A percentile compares a stretch with the other conserved stretches of the same genome.
Conservation (phyloP, 1,140 invertebrate species). For the Procambarus clarkii region DNA sequence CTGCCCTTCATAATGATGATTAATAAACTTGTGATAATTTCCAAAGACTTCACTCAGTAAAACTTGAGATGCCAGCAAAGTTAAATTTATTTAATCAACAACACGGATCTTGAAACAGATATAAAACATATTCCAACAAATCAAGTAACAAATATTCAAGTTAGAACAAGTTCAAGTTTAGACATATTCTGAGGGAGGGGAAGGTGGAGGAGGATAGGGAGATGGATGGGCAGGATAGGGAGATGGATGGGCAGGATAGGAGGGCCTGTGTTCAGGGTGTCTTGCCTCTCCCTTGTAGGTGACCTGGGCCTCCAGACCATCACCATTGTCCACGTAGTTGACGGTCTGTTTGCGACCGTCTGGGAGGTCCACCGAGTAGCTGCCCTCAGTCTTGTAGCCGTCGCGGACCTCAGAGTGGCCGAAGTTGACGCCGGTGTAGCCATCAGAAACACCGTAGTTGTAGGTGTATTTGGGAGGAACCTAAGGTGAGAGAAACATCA, state of each 20-base stretch:
- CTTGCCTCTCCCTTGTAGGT: slow-evolving; percentile 32
- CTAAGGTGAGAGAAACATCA: background rate
- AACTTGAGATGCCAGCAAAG: too few relatives aligned
- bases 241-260: background rate
- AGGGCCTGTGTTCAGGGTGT: slow-evolving; percentile 10
- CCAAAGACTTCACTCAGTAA: too few relatives aligned
- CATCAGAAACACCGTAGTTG: slow-evolving; percentile 31
- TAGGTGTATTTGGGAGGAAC: slow-evolving; percentile 28
- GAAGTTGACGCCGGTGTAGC: slow-evolving; percentile 37
- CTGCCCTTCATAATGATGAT: too few relatives aligned
- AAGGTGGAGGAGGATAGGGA: background rate
- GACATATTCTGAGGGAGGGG: background rate
- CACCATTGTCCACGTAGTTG: slow-evolving; percentile 34
- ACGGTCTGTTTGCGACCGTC: slow-evolving; percentile 45
- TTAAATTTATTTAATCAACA: too few relatives aligned
- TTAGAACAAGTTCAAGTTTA: too few relatives aligned
- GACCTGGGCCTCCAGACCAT: slow-evolving; percentile 33
- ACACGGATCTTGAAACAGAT: too few relatives aligned
- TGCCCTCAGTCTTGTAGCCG: slow-evolving; percentile 48
- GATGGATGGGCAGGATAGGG: background rate
- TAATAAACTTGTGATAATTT: background rate
- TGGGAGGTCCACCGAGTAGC: slow-evolving; percentile 36
- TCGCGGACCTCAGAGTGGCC: slow-evolving; percentile 29
- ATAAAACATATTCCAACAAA: too few relatives aligned
- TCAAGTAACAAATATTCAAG: too few relatives aligned